phyloP scores from a whole-genome alignment of 2,113 vertebrate species.

The Pollachius pollachius region DNA sequence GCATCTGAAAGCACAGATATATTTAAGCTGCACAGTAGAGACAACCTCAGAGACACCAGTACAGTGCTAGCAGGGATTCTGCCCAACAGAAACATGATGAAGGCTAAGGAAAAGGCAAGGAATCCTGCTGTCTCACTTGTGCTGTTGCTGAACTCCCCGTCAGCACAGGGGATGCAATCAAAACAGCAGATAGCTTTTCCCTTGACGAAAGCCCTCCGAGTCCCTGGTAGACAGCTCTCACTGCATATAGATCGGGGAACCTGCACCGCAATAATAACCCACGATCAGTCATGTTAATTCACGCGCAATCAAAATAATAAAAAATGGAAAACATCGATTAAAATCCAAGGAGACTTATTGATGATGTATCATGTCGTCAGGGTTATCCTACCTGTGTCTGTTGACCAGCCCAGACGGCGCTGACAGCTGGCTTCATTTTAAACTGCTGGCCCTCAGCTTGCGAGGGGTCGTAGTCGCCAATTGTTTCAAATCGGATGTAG shows the following conservation, averaged over 20 bases:
- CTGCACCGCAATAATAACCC: constrained; percentile 39
- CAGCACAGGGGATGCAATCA: constrained; percentile 73
- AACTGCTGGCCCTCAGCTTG: constrained; percentile 65
- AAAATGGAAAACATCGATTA: not conserved
- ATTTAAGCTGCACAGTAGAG: constrained; percentile 57
- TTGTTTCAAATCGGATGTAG: constrained; percentile 65
- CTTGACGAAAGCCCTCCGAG: constrained; percentile 66
- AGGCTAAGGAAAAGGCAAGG: constrained; percentile 54
- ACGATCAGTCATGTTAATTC: not conserved
- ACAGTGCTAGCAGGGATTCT: constrained; percentile 53
- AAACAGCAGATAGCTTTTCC: constrained; percentile 78
- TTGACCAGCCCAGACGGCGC: constrained; percentile 67
- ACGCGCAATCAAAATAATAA: not conserved
- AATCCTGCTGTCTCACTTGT: constrained; percentile 73
- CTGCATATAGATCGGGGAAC: constrained; percentile 74
- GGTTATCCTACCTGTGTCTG: constrained; percentile 49
- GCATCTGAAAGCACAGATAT: constrained; percentile 76
- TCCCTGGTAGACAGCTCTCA: constrained; percentile 71
- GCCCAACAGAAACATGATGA: constrained; percentile 51
- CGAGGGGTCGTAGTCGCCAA: constrained; percentile 72
- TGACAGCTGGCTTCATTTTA: constrained; percentile 59
- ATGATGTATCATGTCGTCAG: not conserved
- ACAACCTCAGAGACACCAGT: constrained; percentile 50
- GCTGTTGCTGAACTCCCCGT: constrained; percentile 74
- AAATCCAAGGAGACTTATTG: not conserved